phyloP scores from a whole-genome alignment of 1,140 invertebrate species.

The Scylla paramamosain region DNA sequence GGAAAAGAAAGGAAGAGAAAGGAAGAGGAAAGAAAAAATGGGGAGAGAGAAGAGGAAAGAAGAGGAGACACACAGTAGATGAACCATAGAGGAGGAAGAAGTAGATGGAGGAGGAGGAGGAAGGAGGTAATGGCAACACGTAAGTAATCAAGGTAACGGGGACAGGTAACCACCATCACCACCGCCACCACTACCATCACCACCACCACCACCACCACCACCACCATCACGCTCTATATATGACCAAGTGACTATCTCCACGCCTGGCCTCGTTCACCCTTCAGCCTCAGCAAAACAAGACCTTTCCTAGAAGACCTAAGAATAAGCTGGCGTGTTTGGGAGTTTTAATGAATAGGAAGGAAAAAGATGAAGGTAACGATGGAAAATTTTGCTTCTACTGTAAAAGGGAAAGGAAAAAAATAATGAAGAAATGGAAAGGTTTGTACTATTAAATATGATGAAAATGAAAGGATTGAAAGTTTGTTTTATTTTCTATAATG shows the following conservation, averaged over 20 bases:
- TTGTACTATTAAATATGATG: too few species aligned
- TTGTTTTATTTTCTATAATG: too few species aligned
- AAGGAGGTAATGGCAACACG: background rate
- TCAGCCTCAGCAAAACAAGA: background rate
- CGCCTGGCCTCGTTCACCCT: background rate
- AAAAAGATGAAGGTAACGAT: too few species aligned
- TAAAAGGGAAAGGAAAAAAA: too few species aligned
- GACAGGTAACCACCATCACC: background rate
- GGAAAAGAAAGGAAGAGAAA: background rate
- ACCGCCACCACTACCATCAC: background rate
- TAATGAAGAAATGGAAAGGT: too few species aligned
- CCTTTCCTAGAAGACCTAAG: background rate
- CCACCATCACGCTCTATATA: background rate
- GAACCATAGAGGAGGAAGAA: background rate
- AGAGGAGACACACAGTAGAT: background rate
- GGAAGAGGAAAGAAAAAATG: background rate
- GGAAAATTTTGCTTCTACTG: too few species aligned
- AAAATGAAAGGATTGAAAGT: too few species aligned
- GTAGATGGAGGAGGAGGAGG: background rate
- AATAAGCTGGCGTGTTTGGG: background rate
- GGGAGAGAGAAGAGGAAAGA: background rate
- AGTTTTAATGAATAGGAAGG: background rate
- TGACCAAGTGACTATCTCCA: background rate
- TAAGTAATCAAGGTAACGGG: too few species aligned
- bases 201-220: background rate